A percentile compares a stretch with the other conserved stretches of the same genome.
Conservation (phyloP, 2,113 vertebrate genomes). For the Semnornis frantzii region DNA sequence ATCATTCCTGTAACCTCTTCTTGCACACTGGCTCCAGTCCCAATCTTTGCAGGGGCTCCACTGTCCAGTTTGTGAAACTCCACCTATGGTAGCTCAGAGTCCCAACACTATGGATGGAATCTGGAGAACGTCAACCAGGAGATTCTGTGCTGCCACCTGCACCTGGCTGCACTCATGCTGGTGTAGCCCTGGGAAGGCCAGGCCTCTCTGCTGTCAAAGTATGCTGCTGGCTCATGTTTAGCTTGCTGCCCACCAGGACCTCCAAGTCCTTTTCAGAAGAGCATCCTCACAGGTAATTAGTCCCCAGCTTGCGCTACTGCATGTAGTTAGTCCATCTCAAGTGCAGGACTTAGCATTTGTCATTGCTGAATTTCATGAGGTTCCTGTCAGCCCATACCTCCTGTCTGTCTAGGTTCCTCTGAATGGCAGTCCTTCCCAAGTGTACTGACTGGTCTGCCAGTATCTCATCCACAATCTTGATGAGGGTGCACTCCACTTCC, state of each 20-base stretch:
- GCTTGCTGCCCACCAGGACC: background rate
- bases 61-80: background rate
- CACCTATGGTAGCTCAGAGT: background rate
- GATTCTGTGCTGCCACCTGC: rapidly evolving
- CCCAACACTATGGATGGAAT: too few species aligned
- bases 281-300: background rate
- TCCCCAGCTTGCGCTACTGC: background rate
- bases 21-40: background rate
- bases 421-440: background rate
- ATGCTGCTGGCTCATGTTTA: background rate
- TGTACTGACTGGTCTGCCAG: background rate
- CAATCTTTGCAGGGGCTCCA: rapidly evolving
- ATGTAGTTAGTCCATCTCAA: background rate
- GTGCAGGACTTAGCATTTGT: background rate
- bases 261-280: background rate
- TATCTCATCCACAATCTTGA: background rate
- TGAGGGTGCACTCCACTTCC: background rate
- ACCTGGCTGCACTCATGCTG: background rate
- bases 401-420: background rate
- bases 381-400: background rate
- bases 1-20: background rate
- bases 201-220: background rate
- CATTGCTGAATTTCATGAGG: background rate
- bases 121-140: background rate
- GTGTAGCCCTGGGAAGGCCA: background rate